Evolutionary conservation across 2,888 invertebrate genomes (phyloP).

Genomic region (Hirtodrosophila alboralis): DNA sequence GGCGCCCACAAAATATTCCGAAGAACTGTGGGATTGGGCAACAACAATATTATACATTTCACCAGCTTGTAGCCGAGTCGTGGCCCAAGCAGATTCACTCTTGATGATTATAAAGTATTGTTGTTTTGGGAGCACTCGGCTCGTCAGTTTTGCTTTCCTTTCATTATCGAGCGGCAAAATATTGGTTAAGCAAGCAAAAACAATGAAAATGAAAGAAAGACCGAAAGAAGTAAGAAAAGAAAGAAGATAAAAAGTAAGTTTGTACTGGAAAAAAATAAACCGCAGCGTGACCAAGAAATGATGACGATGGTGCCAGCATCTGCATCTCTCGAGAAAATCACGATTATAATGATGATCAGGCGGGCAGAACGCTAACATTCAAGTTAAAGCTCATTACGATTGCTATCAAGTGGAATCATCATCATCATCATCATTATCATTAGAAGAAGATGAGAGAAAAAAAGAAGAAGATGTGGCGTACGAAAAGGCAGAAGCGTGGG

Average conservation of each 20-base stretch:
- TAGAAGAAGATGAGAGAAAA: conserved; percentile 8
- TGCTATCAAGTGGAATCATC: conserved; percentile 62
- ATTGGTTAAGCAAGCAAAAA: conserved; percentile 77
- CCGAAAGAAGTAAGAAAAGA: conserved; percentile 22
- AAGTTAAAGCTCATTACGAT: conserved; percentile 68
- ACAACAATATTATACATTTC: conserved; percentile 52
- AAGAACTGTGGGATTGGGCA: conserved; percentile 34
- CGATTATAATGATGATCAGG: conserved; percentile 71
- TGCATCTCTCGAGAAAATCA: conserved; percentile 64
- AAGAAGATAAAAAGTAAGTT: conserved; percentile 51
- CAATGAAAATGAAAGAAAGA: conserved; percentile 74
- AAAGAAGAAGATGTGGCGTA: neutral
- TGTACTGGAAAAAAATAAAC: conserved; percentile 43
- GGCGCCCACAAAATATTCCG: conserved; percentile 26
- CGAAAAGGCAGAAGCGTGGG: conserved; percentile 59
- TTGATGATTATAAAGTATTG: conserved; percentile 76
- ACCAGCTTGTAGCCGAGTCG: conserved; percentile 44
- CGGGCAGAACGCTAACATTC: conserved; percentile 58
- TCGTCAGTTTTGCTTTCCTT: conserved; percentile 74
- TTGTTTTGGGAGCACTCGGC: conserved; percentile 59
- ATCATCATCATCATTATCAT: conserved; percentile 18
- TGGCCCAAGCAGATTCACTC: conserved; percentile 70
- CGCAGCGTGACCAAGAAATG: conserved; percentile 75
- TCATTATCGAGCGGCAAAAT: conserved; percentile 79
- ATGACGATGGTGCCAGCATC: conserved; percentile 69